Percentiles rank a stretch among this genome's conserved stretches.
phyloP scores from a whole-genome alignment of 2,888 invertebrate species.

The Tetrapedia diversipes region DNA sequence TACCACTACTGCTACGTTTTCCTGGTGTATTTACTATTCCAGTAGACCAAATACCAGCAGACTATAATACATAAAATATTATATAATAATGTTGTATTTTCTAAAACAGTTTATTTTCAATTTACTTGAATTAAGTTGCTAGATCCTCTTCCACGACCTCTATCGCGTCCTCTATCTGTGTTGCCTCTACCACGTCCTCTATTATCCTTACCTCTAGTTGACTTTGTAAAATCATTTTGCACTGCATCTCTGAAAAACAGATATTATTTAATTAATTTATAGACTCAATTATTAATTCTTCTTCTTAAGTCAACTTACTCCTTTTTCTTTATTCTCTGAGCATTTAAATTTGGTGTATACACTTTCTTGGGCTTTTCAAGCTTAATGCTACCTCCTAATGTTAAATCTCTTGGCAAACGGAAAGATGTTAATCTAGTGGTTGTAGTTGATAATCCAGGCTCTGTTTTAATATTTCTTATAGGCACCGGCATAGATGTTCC shows the following conservation, averaged over 20 bases:
- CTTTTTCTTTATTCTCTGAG: constrained; percentile 79
- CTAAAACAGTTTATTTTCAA: background rate
- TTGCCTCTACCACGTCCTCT: constrained; percentile 71
- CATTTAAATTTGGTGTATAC: constrained; percentile 80
- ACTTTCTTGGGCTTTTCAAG: constrained; percentile 78
- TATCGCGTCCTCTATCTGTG: constrained; percentile 68
- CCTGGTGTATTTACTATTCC: constrained; percentile 70
- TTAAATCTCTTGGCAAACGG: constrained; percentile 79
- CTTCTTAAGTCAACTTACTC: constrained; percentile 71
- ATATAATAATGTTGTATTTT: background rate
- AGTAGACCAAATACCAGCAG: constrained; percentile 77
- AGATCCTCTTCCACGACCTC: constrained; percentile 68
- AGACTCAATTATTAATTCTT: background rate
- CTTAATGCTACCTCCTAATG: constrained; percentile 78
- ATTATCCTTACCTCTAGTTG: constrained; percentile 61
- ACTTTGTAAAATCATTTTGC: constrained; percentile 61
- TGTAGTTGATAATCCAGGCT: constrained; percentile 70
- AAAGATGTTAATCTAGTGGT: constrained; percentile 79
- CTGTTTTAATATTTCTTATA: constrained; percentile 73
- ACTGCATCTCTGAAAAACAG: constrained; percentile 49
- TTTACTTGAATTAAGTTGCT: constrained; percentile 75
- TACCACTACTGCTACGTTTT: constrained; percentile 56
- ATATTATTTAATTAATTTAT: constrained; percentile 1
- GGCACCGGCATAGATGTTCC: constrained; percentile 63
- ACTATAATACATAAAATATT: constrained; percentile 62